These are phyloP conservation scores for Calyptomena viridis DNA, from an alignment of 2,113 vertebrate species.

Conservation along the genomic window DNA sequence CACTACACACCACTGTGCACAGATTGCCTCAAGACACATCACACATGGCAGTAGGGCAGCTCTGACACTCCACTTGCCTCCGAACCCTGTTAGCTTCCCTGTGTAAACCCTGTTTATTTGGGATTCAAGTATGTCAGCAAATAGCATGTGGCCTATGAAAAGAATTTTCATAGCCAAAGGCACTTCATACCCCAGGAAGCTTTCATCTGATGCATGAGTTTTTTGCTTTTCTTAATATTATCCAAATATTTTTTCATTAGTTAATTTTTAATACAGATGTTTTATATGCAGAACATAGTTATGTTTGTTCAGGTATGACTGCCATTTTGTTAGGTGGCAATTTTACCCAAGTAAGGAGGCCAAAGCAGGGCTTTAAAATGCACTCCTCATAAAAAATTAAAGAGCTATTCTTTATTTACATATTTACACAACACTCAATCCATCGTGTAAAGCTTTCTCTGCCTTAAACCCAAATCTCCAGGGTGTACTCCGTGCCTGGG, in stretches of 20 bases:
- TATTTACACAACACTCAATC: conserved; percentile 57
- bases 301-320: conserved; percentile 55
- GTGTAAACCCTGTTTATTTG: neutral
- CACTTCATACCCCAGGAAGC: neutral
- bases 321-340: conserved; percentile 58
- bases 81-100: neutral
- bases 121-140: neutral
- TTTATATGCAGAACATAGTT: conserved; percentile 20
- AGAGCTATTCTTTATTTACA: conserved; percentile 53
- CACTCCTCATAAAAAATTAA: conserved; percentile 65
- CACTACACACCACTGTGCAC: neutral
- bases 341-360: conserved; percentile 28
- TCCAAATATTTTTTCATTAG: conserved; percentile 47
- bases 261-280: conserved; percentile 35
- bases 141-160: neutral
- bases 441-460: conserved; percentile 13
- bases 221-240: conserved; percentile 18
- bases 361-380: conserved; percentile 55
- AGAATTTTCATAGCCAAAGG: neutral
- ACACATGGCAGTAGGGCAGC: neutral
- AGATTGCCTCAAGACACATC: neutral
- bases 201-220: neutral
- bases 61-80: neutral
- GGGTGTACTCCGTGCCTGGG: neutral
- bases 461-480: conserved; percentile 39